phyloP scores from a whole-genome alignment of 2,113 vertebrate genomes.

The Corythoichthys haematopterus region DNA sequence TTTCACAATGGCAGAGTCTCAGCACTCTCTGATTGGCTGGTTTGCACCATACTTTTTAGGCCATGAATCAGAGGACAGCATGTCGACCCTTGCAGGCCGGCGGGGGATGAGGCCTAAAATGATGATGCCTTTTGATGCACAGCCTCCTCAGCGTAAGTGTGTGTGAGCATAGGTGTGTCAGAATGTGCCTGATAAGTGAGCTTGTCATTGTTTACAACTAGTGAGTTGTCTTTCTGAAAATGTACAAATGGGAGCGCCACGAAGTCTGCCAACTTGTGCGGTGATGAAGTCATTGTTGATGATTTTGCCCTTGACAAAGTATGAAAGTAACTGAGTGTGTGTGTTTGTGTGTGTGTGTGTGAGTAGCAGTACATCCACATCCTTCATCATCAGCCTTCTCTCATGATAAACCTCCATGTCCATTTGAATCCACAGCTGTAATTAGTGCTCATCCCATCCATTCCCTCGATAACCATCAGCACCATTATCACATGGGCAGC shows the following conservation, averaged over 20 bases:
- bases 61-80: conserved; percentile 95
- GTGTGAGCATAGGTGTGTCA: conserved; percentile 24
- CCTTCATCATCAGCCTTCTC: conserved; percentile 20
- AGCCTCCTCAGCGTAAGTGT: conserved; percentile 97
- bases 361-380: not conserved
- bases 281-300: not conserved
- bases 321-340: conserved; percentile 28
- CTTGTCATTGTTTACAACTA: not conserved
- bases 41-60: conserved; percentile 78
- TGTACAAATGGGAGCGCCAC: not conserved
- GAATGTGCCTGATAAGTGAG: conserved; percentile 29
- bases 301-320: not conserved
- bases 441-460: conserved; percentile 99
- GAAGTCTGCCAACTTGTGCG: not conserved
- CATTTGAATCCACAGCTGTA: conserved; percentile 93
- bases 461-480: conserved; percentile 99
- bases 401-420: conserved; percentile 52
- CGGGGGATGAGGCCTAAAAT: conserved; percentile 98
- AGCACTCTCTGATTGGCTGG: conserved; percentile 67
- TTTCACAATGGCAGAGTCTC: conserved; percentile 5
- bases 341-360: conserved; percentile 74
- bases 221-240: not conserved
- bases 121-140: conserved; percentile 99
- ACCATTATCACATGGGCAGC: conserved; percentile 97
- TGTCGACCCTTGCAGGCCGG: conserved; percentile 91